These are phyloP conservation scores for Anguilla megastoma DNA, from an alignment of 2,797 vertebrate genomes.

Conservation along the genomic window DNA sequence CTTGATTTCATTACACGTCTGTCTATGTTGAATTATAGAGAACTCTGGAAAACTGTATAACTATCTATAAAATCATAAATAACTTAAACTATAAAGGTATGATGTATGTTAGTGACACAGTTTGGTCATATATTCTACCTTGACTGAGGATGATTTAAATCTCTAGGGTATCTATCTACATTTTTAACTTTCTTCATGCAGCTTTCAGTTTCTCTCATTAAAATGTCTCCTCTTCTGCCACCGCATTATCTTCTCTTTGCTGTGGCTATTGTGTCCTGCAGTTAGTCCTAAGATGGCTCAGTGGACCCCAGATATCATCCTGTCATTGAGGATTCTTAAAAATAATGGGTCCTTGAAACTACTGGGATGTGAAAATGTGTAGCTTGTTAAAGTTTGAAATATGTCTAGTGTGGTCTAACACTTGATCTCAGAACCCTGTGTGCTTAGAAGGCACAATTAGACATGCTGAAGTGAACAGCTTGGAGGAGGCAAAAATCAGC, in stretches of 20 bases:
- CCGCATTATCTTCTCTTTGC: neutral
- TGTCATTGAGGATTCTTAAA: neutral
- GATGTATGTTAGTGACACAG: neutral
- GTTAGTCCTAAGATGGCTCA: conserved; percentile 1
- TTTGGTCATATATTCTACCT: neutral
- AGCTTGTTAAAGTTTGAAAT: conserved; percentile 1
- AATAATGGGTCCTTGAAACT: neutral
- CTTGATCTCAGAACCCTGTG: conserved; percentile 1
- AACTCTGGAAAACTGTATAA: too few species aligned
- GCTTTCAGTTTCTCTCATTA: neutral
- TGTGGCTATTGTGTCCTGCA: neutral
- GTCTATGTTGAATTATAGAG: too few species aligned
- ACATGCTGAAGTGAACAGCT: neutral
- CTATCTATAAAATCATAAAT: too few species aligned
- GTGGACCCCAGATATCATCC: neutral
- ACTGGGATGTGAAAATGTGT: neutral
- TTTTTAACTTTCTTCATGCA: neutral
- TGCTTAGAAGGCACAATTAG: neutral
- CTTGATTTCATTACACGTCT: too few species aligned
- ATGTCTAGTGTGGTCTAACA: neutral
- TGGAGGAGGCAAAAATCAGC: neutral
- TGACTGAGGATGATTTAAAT: neutral
- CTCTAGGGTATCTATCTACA: neutral
- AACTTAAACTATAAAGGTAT: neutral
- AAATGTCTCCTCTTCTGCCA: neutral